A percentile compares a stretch with the other conserved stretches of the same genome.
Evolutionary conservation across 2,113 vertebrate species (phyloP).

Genomic region (Sinocyclocheilus rhinocerous): DNA sequence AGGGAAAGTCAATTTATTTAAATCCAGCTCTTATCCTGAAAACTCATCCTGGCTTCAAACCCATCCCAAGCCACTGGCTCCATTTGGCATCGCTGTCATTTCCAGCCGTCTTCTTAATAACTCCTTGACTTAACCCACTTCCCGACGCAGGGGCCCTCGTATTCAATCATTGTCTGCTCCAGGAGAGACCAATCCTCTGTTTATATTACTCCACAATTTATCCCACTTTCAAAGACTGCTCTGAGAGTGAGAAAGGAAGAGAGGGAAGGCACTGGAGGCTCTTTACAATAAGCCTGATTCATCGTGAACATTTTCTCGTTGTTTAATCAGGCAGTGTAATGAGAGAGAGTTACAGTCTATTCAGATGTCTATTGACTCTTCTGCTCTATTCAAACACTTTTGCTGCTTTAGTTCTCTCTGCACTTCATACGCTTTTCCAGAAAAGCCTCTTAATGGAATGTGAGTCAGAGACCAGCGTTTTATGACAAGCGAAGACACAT

Average conservation of each 20-base stretch:
- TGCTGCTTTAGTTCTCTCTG: constrained; percentile 46
- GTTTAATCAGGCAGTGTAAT: constrained; percentile 57
- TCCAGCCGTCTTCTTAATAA: constrained; percentile 49
- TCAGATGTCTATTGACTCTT: constrained; percentile 56
- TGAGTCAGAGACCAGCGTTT: neutral
- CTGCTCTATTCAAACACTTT: constrained; percentile 53
- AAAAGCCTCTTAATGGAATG: constrained; percentile 54
- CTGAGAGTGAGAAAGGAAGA: constrained; percentile 13
- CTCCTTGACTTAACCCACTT: constrained; percentile 51
- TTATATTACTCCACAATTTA: constrained; percentile 52
- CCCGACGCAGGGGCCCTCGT: neutral
- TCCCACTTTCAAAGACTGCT: constrained; percentile 48
- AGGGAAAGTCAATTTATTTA: constrained; percentile 55
- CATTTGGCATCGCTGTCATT: constrained; percentile 46
- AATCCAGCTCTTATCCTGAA: constrained; percentile 48
- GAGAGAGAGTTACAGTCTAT: constrained; percentile 43
- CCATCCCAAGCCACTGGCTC: constrained; percentile 39
- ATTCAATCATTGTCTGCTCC: constrained; percentile 51
- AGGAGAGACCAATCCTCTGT: constrained; percentile 44
- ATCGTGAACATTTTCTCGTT: constrained; percentile 39
- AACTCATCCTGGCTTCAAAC: constrained; percentile 22
- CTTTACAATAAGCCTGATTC: constrained; percentile 51
- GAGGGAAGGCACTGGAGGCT: constrained; percentile 28
- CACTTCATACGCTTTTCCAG: constrained; percentile 40
- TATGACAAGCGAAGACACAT: constrained; percentile 39